Evolutionary conservation across 2,113 vertebrate genomes (phyloP), one percentile per base, ranked within the genome.

Genomic region (Recurvirostra avosetta): DNA sequence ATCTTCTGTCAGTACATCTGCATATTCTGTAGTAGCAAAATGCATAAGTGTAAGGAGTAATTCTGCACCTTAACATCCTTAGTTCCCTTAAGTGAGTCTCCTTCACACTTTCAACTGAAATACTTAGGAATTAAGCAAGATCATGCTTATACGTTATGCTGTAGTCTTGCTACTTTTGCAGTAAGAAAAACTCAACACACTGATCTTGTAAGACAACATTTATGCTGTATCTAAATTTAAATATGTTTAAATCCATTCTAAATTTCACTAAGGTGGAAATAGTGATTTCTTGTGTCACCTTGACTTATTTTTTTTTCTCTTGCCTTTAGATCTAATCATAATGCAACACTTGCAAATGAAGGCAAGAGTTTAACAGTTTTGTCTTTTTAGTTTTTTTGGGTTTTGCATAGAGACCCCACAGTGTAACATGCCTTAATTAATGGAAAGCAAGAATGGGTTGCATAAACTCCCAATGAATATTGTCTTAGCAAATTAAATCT

Each of bases 401-500:
- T 40, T 40, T 56, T 59, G 6, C 40, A 16, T 15, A 47, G 52
- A 75, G 29, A 72, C 29, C 50, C 63, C 50, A 77, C 67, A 74
- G 38, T 68, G 43, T 68, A 86, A 61, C 36, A 12, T 92, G 25
- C 67, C 68, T 80, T 88, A 92, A 92, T 94, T 92, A 92, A 86
- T 12, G 30, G 88, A 84, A 92, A 78, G 43, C n/a, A 78, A 89
- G 80, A 93, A 86, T 49, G 70, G 88, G 43, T 95, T 78, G 76
- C 68, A 81, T 91, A 78, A 92, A 68, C 79, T 92, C 73, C 56
- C 10, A 6, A 12, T 62, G 79, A 94, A 91, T 97, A 93, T 92
- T 90, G 97, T 73, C 55, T 86, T 90, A 80, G 90, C 52, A 83
- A 90, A 97, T 97, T 96, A 94, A 94, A 96, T 94, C 82, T 97